Evolutionary conservation across 2,113 vertebrate genomes (phyloP).

Genomic region (Notothenia rossii): DNA sequence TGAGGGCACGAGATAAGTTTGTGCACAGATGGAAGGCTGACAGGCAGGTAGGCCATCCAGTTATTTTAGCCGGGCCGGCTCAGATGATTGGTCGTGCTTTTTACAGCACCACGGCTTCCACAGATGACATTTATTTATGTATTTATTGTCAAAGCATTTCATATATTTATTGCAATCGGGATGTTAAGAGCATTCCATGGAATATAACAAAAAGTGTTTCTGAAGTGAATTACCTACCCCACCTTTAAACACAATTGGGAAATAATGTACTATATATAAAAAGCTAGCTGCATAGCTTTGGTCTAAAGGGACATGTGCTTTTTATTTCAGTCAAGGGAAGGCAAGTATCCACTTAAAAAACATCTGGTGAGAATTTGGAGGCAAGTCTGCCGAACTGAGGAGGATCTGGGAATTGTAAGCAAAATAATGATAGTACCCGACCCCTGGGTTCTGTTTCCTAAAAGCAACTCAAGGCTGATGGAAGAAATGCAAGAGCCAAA

Average conservation of each 20-base stretch:
- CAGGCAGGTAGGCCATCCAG: too few species aligned
- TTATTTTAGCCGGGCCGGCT: too few species aligned
- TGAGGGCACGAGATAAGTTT: too few species aligned
- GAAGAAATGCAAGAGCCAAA: constrained; percentile 1
- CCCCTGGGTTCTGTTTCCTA: constrained; percentile 26
- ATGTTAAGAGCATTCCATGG: too few species aligned
- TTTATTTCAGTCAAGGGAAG: constrained; percentile 32
- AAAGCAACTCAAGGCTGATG: constrained; percentile 32
- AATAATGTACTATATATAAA: neutral
- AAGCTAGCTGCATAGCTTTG: neutral
- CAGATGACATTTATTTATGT: too few species aligned
- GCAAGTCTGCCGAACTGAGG: neutral
- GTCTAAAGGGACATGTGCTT: constrained; percentile 27
- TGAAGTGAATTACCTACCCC: too few species aligned
- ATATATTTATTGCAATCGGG: too few species aligned
- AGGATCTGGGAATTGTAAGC: constrained; percentile 16
- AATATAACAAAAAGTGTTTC: too few species aligned
- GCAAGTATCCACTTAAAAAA: constrained; percentile 9
- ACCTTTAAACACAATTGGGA: neutral
- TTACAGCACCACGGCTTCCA: too few species aligned
- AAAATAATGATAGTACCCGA: neutral
- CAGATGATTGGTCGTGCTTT: too few species aligned
- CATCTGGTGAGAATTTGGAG: constrained; percentile 23
- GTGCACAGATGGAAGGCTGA: too few species aligned
- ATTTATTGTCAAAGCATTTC: too few species aligned